These are phyloP conservation scores for Cerastoderma edule DNA, from an alignment of 2,888 invertebrate genomes.

Conservation along the genomic window DNA sequence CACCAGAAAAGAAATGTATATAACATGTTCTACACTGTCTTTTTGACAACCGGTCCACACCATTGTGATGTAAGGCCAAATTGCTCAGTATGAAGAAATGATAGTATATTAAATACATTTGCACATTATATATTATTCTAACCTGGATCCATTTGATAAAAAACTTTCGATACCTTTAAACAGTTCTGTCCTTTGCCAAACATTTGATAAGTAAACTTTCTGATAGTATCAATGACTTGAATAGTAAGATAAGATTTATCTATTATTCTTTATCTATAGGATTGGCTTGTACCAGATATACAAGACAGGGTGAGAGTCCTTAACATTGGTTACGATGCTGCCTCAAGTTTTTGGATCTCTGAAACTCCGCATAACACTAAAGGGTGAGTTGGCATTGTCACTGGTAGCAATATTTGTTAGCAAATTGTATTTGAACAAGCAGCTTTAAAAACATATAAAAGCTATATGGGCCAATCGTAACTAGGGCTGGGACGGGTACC, in stretches of 20 bases:
- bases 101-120: too few species aligned
- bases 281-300: constrained; percentile 94
- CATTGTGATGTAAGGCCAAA: too few species aligned
- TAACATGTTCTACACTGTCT: too few species aligned
- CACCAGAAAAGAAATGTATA: too few species aligned
- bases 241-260: too few species aligned
- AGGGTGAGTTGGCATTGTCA: not conserved
- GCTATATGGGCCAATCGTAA: too few species aligned
- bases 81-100: too few species aligned
- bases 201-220: too few species aligned
- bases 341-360: not conserved
- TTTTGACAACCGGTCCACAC: too few species aligned
- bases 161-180: constrained; percentile 5
- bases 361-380: not conserved
- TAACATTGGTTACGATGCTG: constrained; percentile 94
- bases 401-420: not conserved
- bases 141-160: not conserved
- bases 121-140: not conserved
- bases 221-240: too few species aligned
- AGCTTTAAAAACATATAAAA: too few species aligned
- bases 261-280: constrained; percentile 84
- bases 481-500: too few species aligned
- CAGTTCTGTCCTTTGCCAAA: not conserved
- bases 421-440: not conserved
- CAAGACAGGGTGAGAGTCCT: constrained; percentile 89